Conservation (phyloP, 2,113 vertebrate species). For the Austrofundulus limnaeus region DNA sequence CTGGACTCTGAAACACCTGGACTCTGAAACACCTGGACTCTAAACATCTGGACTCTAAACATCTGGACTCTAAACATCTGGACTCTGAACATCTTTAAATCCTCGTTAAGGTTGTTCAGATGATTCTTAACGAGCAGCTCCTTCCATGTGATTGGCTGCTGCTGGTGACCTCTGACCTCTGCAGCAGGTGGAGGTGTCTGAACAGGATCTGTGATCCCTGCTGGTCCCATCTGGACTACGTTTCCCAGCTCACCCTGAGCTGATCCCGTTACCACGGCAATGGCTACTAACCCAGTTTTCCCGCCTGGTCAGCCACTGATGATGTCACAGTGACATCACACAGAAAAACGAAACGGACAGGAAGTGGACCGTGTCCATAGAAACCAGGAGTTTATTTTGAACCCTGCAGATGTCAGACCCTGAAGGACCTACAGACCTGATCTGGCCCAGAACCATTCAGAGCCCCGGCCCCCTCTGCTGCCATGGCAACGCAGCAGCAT, state of each 20-base stretch:
- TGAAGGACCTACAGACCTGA: too few relatives aligned
- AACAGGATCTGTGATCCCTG: background rate
- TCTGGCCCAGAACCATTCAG: slow-evolving; percentile 4
- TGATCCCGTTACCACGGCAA: slow-evolving; percentile 23
- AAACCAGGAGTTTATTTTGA: background rate
- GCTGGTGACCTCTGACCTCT: background rate
- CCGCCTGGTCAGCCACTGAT: background rate
- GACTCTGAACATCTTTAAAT: too few relatives aligned
- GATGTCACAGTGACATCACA: slow-evolving; percentile 27
- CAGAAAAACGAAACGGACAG: background rate
- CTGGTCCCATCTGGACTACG: slow-evolving; percentile 5
- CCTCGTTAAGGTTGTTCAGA: too few relatives aligned
- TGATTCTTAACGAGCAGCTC: too few relatives aligned
- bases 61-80: too few relatives aligned
- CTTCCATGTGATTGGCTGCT: background rate
- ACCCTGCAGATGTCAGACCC: too few relatives aligned
- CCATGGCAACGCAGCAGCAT: slow-evolving; percentile 33
- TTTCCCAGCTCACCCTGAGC: slow-evolving; percentile 45
- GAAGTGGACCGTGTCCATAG: background rate
- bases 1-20: too few relatives aligned
- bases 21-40: too few relatives aligned
- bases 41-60: too few relatives aligned
- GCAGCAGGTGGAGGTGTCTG: accelerated
- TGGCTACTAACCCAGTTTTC: slow-evolving; percentile 49
- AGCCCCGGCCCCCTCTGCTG: slow-evolving; percentile 1